phyloP scores from a whole-genome alignment of 1,140 invertebrate genomes.

The Cherax quadricarinatus region DNA sequence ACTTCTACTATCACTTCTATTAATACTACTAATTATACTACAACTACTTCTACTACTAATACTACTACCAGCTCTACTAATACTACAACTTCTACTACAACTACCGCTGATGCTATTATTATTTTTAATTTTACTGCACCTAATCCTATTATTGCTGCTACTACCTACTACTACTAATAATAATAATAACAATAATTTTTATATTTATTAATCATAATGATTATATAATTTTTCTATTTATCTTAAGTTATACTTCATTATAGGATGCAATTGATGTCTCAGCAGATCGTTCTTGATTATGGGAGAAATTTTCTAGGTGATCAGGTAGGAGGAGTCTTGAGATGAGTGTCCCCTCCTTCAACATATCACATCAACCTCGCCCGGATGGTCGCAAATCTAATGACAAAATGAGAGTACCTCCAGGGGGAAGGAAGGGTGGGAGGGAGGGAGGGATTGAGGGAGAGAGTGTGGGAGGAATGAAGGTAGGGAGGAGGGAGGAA shows the following conservation, averaged over 20 bases:
- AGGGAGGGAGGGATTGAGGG: no score
- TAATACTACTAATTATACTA: conserved; percentile 2
- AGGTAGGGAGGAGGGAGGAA: neutral
- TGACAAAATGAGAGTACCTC: conserved; percentile 28
- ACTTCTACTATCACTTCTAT: neutral
- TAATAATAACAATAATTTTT: no score
- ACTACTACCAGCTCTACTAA: no score
- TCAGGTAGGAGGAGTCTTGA: conserved; percentile 35
- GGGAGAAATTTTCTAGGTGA: neutral
- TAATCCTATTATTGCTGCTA: no score
- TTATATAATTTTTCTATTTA: no score
- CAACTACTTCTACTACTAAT: neutral
- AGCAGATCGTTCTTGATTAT: neutral
- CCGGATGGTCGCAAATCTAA: conserved; percentile 30
- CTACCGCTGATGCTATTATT: no score
- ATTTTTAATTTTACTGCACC: no score
- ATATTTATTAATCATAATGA: no score
- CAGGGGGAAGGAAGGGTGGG: neutral
- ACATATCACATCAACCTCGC: conserved; percentile 42
- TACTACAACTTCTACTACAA: no score
- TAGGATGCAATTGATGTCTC: no score
- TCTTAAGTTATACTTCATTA: no score
- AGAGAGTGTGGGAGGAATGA: neutral
- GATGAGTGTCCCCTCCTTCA: neutral
- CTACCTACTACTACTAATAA: no score